Evolutionary conservation across 2,113 vertebrate genomes (phyloP).

Genomic region (Boulengeromyrus knoepffleri): DNA sequence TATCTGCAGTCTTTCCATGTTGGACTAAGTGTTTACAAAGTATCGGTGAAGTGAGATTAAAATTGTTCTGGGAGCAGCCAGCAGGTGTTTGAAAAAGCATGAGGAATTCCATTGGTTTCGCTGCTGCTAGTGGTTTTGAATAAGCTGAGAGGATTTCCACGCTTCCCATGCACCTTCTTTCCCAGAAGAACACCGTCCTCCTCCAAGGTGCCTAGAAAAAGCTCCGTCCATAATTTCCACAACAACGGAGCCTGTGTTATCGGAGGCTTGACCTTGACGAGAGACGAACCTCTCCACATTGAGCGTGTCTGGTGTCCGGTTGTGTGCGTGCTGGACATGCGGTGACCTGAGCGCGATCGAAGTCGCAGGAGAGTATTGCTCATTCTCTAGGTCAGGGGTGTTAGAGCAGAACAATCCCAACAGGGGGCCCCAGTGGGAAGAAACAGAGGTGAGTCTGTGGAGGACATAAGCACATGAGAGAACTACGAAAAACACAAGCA

Average conservation of each 20-base stretch:
- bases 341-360: neutral
- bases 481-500: neutral
- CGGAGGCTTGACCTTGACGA: slow-evolving; percentile 13
- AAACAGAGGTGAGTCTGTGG: neutral
- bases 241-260: slow-evolving; percentile 19
- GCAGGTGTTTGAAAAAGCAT: slow-evolving; percentile 8
- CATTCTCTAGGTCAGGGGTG: neutral
- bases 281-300: neutral
- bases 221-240: neutral
- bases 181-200: neutral
- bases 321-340: neutral
- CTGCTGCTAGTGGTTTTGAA: neutral
- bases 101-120: neutral
- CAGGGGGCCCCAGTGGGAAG: neutral
- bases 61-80: neutral
- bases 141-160: neutral
- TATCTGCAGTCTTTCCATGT: neutral
- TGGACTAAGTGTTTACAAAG: neutral
- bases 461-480: neutral
- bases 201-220: slow-evolving; percentile 9
- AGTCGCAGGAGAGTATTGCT: neutral
- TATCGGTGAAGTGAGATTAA: neutral
- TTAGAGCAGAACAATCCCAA: neutral
- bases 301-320: neutral
- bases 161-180: slow-evolving; percentile 6